Evolutionary conservation across 2,113 vertebrate species (phyloP).

Genomic region (Laticauda laticaudata): DNA sequence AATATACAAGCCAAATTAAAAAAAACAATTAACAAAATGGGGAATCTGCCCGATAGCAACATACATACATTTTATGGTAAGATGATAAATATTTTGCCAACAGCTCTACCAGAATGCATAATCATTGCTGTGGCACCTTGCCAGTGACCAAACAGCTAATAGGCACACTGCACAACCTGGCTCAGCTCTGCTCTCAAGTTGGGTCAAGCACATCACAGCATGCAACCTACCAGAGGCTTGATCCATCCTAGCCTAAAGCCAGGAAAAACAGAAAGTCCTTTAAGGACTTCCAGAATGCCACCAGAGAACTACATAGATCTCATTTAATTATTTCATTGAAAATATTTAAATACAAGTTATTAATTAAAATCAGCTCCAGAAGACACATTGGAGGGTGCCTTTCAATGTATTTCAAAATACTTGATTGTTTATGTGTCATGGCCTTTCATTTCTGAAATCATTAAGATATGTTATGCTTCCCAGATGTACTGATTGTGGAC

Average conservation of each 20-base stretch:
- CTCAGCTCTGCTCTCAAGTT: not conserved
- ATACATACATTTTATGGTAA: not conserved
- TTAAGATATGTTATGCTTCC: not conserved
- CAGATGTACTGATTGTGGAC: not conserved
- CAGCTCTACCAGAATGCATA: not conserved
- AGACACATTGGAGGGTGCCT: not conserved
- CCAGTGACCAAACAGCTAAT: not conserved
- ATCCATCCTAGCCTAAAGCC: not conserved
- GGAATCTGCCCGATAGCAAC: not conserved
- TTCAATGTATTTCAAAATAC: not conserved
- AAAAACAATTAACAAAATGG: not conserved
- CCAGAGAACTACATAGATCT: not conserved
- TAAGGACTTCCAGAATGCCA: not conserved
- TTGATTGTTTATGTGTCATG: not conserved
- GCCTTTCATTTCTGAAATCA: not conserved
- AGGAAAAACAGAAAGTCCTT: not conserved
- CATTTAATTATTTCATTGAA: not conserved
- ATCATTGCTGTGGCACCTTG: not conserved
- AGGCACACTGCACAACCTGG: not conserved
- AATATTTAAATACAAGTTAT: not conserved
- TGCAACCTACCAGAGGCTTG: not conserved
- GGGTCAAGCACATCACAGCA: not conserved
- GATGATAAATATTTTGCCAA: not conserved
- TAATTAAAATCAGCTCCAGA: not conserved
- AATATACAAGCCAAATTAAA: not conserved